Conservation (phyloP, 2,888 invertebrate species). For the Cheilosia soror region DNA sequence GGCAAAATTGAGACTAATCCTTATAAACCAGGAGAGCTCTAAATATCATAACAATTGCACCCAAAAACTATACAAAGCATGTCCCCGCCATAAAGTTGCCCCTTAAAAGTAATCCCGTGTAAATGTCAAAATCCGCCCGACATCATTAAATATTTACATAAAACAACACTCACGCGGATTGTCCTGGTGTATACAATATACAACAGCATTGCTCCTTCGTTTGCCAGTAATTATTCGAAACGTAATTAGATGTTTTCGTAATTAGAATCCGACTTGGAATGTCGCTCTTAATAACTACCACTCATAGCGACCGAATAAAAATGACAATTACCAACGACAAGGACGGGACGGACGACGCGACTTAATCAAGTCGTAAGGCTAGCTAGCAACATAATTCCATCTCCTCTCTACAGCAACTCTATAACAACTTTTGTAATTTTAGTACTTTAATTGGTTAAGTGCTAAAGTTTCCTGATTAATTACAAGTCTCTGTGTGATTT, state of each 20-base stretch:
- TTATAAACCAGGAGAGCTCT: too few species aligned
- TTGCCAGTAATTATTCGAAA: conserved; percentile 43
- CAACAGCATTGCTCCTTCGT: neutral
- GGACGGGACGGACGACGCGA: neutral
- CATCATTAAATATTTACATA: conserved; percentile 40
- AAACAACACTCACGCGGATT: conserved; percentile 32
- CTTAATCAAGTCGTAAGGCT: conserved; percentile 7
- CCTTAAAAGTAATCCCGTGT: conserved; percentile 31
- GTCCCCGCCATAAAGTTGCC: neutral
- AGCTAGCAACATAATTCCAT: conserved; percentile 8
- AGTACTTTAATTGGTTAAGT: conserved; percentile 62
- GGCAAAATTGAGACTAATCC: too few species aligned
- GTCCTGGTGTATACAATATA: conserved; percentile 3
- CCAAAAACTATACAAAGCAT: neutral
- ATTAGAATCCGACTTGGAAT: conserved; percentile 55
- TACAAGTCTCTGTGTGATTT: conserved; percentile 49
- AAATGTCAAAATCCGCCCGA: conserved; percentile 27
- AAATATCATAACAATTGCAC: too few species aligned
- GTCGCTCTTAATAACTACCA: conserved; percentile 25
- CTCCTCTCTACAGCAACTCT: neutral
- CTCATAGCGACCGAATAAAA: conserved; percentile 38
- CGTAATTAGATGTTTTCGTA: conserved; percentile 58
- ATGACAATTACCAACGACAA: conserved; percentile 34
- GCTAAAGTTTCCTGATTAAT: conserved; percentile 70
- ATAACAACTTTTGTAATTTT: conserved; percentile 26